Evolutionary conservation across 2,113 vertebrate genomes (phyloP), one percentile per base, ranked within the genome.

Genomic region (Cepphus grylle): DNA sequence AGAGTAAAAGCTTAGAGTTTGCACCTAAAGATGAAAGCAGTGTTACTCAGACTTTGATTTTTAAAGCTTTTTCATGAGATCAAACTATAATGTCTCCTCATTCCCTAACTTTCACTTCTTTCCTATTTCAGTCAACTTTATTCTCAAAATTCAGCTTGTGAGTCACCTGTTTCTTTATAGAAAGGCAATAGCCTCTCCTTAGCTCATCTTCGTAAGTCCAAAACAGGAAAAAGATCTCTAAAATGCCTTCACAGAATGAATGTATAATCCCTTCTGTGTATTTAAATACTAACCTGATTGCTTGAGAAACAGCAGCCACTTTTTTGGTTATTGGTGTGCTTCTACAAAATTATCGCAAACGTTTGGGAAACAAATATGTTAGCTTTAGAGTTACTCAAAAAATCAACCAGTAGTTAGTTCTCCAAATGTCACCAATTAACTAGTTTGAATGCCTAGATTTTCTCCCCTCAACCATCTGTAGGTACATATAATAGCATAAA

Each of bases 11-110:
- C 38, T 72, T 79, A 13, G 42, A 63, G 23, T 72, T 85, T 80
- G 58, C 47, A 72, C 47, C 50, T 86, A 34, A 66, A 84, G 72
- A 95, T 88, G 42, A 96, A 97, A 95, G 82, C 82, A 47, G 12
- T 62, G 23, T 92, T 95, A 86, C n/a, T 94, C 74, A 74, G 82
- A 26, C 78, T 92, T 91, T 82, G 53, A 73, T 86, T 94, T 94
- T 90, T 70, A 79, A 91, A 88, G 53, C 30, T 93, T 92, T 90
- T 83, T 90, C 59, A 73, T 22, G 62, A 55, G 59, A 92, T 90
- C 65, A 63, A 90, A 59, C 67, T 81, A 32, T 65, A 83, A 67
- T 2, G 1, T 85, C 43, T 86, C 40, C 17, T 84, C 27, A 53
- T 78, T 88, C 53, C 45, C 20, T 63, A 76, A 65, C 43, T 91